Evolutionary conservation across 2,888 invertebrate species (phyloP).

Genomic region (Melanophora roralis): DNA sequence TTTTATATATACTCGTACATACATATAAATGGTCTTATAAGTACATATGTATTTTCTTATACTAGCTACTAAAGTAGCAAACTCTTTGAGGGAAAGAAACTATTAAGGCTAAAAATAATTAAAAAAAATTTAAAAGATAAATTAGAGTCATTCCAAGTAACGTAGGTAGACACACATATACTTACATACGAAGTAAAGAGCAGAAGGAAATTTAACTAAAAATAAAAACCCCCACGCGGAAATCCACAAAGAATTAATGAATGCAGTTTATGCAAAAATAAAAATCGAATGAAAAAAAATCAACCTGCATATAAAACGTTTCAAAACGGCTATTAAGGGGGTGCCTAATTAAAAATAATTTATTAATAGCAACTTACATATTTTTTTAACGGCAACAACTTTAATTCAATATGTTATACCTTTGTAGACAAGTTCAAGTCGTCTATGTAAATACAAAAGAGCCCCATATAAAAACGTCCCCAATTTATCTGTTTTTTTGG

Average conservation of each 20-base stretch:
- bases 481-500: too few species aligned
- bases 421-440: too few species aligned
- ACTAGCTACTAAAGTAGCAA: constrained; percentile 46
- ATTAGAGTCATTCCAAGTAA: constrained; percentile 34
- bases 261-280: constrained; percentile 29
- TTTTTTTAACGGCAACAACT: too few species aligned
- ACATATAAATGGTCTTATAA: too few species aligned
- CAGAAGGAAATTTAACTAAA: constrained; percentile 2
- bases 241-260: constrained; percentile 52
- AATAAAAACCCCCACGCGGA: constrained; percentile 60
- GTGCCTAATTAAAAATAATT: background rate
- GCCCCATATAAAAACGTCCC: too few species aligned
- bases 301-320: constrained; percentile 34
- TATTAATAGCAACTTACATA: background rate
- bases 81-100: constrained; percentile 14
- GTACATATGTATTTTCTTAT: too few species aligned
- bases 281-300: background rate
- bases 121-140: constrained; percentile 43
- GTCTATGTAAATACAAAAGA: too few species aligned
- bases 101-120: constrained; percentile 19
- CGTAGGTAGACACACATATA: background rate
- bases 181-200: background rate
- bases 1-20: background rate
- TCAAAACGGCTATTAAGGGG: background rate
- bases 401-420: too few species aligned